Evolutionary conservation across 2,113 vertebrate genomes (phyloP).

Genomic region (Mormyrus iriodes): DNA sequence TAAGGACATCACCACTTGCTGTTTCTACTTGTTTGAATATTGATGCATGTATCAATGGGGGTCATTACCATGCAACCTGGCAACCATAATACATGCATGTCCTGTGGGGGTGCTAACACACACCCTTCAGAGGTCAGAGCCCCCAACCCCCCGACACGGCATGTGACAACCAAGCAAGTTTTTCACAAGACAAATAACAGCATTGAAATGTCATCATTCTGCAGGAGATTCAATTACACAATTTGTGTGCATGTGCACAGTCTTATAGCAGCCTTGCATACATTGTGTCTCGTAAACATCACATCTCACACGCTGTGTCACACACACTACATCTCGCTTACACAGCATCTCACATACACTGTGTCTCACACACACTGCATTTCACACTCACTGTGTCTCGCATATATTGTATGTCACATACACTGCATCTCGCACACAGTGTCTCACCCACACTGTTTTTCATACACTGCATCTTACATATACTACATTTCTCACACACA

Average conservation of each 20-base stretch:
- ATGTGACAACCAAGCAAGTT: slow-evolving; percentile 7
- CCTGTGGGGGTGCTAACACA: neutral
- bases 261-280: neutral
- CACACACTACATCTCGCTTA: neutral
- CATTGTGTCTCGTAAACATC: neutral
- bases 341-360: too few relatives aligned
- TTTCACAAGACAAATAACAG: neutral
- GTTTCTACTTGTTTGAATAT: neutral
- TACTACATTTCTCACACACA: neutral
- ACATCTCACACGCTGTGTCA: neutral
- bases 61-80: slow-evolving; percentile 1
- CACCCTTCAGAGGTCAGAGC: neutral
- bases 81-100: neutral
- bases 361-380: too few relatives aligned
- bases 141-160: neutral
- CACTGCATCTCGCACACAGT: neutral
- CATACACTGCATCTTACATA: neutral
- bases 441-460: too few relatives aligned
- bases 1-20: neutral
- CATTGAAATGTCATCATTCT: neutral
- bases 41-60: neutral
- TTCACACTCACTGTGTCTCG: neutral
- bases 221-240: neutral
- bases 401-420: neutral
- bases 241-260: neutral